Percentiles rank a stretch among this genome's conserved stretches.
phyloP scores from a whole-genome alignment of 2,797 vertebrate species.

The Thamnophis elegans region DNA sequence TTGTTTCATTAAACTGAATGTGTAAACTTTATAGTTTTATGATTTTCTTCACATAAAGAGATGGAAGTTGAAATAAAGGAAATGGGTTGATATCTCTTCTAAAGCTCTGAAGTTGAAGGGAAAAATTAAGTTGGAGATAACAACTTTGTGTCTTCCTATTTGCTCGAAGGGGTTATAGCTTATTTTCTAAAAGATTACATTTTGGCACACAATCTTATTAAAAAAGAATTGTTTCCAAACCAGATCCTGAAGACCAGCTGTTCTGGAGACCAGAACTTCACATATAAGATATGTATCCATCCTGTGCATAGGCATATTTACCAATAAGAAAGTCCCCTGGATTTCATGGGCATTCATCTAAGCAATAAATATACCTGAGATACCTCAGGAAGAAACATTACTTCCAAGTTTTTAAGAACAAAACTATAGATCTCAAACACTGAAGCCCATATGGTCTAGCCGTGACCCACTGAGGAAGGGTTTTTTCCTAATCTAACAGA shows the following conservation, averaged over 20 bases:
- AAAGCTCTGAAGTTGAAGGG: not conserved
- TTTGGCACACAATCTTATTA: not conserved
- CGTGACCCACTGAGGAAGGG: not conserved
- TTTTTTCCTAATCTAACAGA: conserved; percentile 18
- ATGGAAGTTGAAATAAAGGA: not conserved
- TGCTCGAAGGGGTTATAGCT: not conserved
- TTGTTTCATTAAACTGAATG: not conserved
- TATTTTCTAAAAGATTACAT: not conserved
- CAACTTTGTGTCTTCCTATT: not conserved
- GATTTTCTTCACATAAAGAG: not conserved
- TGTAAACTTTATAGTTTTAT: not conserved
- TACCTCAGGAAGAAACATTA: not conserved
- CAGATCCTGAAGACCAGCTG: not conserved
- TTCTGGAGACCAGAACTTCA: not conserved
- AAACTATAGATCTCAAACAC: not conserved
- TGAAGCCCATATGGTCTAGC: conserved; percentile 9
- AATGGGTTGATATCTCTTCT: not conserved
- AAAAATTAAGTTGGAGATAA: not conserved
- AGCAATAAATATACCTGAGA: not conserved
- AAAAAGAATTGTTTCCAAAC: not conserved
- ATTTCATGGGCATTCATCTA: not conserved
- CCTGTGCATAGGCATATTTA: not conserved
- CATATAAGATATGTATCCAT: not conserved
- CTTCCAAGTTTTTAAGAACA: not conserved
- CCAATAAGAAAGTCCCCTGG: not conserved